phyloP scores from a whole-genome alignment of 2,797 vertebrate genomes.

The Pteronotus mesoamericanus region DNA sequence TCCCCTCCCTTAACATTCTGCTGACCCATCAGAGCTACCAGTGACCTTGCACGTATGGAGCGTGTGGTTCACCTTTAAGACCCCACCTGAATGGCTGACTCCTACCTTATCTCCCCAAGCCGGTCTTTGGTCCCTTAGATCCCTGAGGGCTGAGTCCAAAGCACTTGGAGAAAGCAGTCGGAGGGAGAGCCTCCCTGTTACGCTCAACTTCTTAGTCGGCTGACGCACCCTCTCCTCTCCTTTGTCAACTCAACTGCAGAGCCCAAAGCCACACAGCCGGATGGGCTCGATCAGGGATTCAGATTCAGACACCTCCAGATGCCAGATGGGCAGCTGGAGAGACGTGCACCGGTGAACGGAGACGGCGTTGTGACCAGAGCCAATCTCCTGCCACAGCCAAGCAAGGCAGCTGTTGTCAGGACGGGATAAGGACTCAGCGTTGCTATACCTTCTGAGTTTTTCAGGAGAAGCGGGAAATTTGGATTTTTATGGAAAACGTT shows the following conservation, averaged over 20 bases:
- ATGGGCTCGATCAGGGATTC: background rate
- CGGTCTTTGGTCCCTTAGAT: background rate
- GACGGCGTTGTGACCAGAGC: background rate
- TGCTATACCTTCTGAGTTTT: background rate
- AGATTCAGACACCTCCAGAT: background rate
- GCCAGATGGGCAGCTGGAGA: background rate
- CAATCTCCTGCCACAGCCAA: background rate
- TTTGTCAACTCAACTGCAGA: background rate
- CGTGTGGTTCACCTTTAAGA: background rate
- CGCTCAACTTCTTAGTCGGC: background rate
- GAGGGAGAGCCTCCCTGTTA: background rate
- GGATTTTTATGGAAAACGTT: slow-evolving; percentile 12
- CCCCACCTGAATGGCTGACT: background rate
- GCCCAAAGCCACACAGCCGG: background rate
- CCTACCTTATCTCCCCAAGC: background rate
- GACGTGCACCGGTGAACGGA: background rate
- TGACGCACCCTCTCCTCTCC: background rate
- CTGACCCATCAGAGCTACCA: background rate
- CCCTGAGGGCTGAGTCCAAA: background rate
- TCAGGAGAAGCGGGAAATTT: background rate
- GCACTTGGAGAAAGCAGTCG: background rate
- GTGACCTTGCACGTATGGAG: background rate
- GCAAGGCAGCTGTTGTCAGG: background rate
- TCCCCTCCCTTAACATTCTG: background rate
- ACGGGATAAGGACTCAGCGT: background rate